phyloP scores from a whole-genome alignment of 2,888 invertebrate genomes.

The Cremastinae sp. region DNA sequence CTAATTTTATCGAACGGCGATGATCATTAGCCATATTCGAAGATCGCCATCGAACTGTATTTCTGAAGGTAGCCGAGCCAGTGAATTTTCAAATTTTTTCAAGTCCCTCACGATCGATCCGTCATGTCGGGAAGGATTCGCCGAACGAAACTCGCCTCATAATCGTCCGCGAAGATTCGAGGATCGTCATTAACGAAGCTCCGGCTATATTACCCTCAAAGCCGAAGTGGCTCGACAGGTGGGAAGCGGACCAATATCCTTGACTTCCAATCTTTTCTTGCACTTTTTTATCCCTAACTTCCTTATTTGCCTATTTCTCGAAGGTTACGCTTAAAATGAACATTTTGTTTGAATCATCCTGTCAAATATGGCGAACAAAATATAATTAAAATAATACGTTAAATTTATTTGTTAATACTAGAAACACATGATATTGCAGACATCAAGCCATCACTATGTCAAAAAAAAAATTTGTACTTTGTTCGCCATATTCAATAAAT shows the following conservation, averaged over 20 bases:
- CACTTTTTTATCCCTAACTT: slow-evolving; percentile 15
- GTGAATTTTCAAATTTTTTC: slow-evolving; percentile 12
- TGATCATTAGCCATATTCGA: neutral
- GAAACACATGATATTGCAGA: too few species aligned
- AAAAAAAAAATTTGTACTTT: too few species aligned
- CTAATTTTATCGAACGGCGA: too few species aligned
- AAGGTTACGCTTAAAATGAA: neutral
- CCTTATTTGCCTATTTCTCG: slow-evolving; percentile 5
- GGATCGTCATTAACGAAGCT: slow-evolving; percentile 33
- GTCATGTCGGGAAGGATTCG: slow-evolving; percentile 7
- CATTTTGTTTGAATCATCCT: neutral
- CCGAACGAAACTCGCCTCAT: slow-evolving; percentile 5
- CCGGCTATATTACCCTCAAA: slow-evolving; percentile 2
- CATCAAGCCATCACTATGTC: too few species aligned
- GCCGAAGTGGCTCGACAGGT: slow-evolving; percentile 67
- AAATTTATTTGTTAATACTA: too few species aligned
- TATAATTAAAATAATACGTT: too few species aligned
- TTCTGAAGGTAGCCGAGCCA: neutral
- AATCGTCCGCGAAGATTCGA: slow-evolving; percentile 3
- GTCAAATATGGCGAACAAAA: too few species aligned
- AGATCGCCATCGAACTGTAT: neutral
- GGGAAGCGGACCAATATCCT: slow-evolving; percentile 66
- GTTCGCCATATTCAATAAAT: too few species aligned
- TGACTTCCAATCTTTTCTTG: slow-evolving; percentile 33
- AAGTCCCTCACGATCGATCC: slow-evolving; percentile 23